Evolutionary conservation across 2,888 invertebrate genomes (phyloP).

Genomic region (Uropetala carovei): DNA sequence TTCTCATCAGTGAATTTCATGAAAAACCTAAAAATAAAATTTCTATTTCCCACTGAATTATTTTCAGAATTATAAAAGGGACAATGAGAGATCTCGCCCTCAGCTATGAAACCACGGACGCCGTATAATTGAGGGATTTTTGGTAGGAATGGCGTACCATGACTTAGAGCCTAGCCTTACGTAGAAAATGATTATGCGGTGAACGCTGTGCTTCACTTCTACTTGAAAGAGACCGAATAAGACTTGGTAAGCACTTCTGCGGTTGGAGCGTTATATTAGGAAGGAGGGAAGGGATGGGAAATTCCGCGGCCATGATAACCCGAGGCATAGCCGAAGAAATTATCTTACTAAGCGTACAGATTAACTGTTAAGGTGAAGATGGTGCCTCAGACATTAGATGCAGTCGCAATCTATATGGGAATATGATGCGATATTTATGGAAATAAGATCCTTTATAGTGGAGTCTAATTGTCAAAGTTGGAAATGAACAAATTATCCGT

Average conservation of each 20-base stretch:
- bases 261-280: background rate
- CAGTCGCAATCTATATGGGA: background rate
- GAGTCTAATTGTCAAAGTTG: background rate
- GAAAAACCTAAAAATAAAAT: no score
- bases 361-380: background rate
- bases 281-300: background rate
- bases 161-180: no score
- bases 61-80: no score
- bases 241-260: background rate
- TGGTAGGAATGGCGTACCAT: background rate
- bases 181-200: background rate
- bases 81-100: no score
- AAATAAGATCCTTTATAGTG: background rate
- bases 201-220: background rate
- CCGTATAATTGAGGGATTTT: background rate
- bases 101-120: background rate
- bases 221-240: background rate
- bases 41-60: no score
- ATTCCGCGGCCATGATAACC: no score
- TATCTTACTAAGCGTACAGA: background rate
- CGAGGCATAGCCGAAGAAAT: background rate
- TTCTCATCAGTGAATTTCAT: no score
- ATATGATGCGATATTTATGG: background rate
- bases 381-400: background rate
- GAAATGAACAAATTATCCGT: background rate